Conservation (phyloP, 2,888 invertebrate species). For the Yponomeuta malinellus region DNA sequence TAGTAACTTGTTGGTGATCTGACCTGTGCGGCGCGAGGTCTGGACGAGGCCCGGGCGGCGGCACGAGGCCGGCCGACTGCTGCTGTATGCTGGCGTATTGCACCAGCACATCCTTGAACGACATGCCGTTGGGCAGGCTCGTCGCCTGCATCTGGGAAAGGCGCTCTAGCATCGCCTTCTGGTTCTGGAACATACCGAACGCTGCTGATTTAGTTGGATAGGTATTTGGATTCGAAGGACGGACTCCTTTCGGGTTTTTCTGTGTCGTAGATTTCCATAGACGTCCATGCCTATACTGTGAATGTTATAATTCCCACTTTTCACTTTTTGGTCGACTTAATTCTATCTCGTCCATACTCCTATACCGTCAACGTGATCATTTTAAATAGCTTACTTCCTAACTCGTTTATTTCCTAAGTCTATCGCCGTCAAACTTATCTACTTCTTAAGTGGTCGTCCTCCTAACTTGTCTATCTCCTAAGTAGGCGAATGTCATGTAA, state of each 20-base stretch:
- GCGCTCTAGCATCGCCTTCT: constrained; percentile 65
- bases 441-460: too few species aligned
- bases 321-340: too few species aligned
- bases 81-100: constrained; percentile 81
- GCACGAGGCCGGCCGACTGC: constrained; percentile 44
- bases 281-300: too few species aligned
- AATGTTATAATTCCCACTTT: too few species aligned
- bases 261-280: too few species aligned
- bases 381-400: too few species aligned
- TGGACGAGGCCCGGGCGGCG: constrained; percentile 41
- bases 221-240: constrained; percentile 19
- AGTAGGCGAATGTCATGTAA: too few species aligned
- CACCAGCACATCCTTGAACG: constrained; percentile 84
- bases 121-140: constrained; percentile 60
- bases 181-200: constrained; percentile 41
- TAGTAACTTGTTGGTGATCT: constrained; percentile 21
- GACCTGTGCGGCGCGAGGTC: constrained; percentile 40
- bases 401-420: too few species aligned
- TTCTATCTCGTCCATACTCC: too few species aligned
- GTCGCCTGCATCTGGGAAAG: constrained; percentile 68
- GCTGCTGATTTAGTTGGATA: constrained; percentile 16
- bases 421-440: too few species aligned
- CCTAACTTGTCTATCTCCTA: too few species aligned
- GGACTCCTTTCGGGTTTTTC: neutral
- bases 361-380: too few species aligned